Evolutionary conservation across 2,113 vertebrate genomes (phyloP).

Genomic region (rat (Rattus norvegicus)): GRCr8 NC_086022.1:43071501-43072000

Average conservation of each 20-base stretch:
- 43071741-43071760: slow-evolving; percentile 99
- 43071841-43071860: slow-evolving; percentile 97
- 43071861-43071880: slow-evolving; percentile 98
- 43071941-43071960: slow-evolving; percentile 98
- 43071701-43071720: slow-evolving; percentile 96
- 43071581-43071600: slow-evolving; percentile 99
- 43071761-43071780: slow-evolving; percentile 99
- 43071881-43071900: slow-evolving; percentile 98
- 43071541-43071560: slow-evolving; percentile 99
- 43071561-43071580: slow-evolving; percentile 99
- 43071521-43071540: slow-evolving; percentile 96
- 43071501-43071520: slow-evolving; percentile 92
- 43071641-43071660: slow-evolving; percentile 99
- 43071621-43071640: slow-evolving; percentile 99
- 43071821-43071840: slow-evolving; percentile 98
- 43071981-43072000: slow-evolving; percentile 99
- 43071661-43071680: slow-evolving; percentile 99
- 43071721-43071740: slow-evolving; percentile 99
- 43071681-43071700: slow-evolving; percentile 98
- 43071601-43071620: slow-evolving; percentile 99
- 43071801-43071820: slow-evolving; percentile 99
- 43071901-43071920: slow-evolving; percentile 98
- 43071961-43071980: slow-evolving; percentile 99
- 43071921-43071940: slow-evolving; percentile 99
- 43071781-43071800: slow-evolving; percentile 99